A percentile compares a stretch with the other conserved stretches of the same genome.
phyloP scores from a whole-genome alignment of 30 jellyfish, hydroid and myxozoan species.

The Haliclystus octoradiatus region DNA sequence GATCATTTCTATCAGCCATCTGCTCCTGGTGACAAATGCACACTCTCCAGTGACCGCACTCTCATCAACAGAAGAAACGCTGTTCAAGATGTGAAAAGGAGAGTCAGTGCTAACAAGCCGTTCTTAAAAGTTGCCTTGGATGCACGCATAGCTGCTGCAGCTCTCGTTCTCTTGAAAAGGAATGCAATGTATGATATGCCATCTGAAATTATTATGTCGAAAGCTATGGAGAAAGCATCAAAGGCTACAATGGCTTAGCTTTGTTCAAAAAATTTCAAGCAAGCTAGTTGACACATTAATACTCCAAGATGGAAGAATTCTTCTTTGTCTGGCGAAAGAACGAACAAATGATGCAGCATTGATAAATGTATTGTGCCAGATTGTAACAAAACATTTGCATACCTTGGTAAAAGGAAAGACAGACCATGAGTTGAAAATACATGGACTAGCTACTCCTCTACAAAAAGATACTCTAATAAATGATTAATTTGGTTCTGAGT shows the following conservation, averaged over 20 bases:
- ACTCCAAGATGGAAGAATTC: constrained; percentile 2
- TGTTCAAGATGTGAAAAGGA: constrained; percentile 20
- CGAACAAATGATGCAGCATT: background rate
- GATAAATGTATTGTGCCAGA: constrained; percentile 5
- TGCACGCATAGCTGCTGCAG: constrained; percentile 32
- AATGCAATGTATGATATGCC: constrained; percentile 8
- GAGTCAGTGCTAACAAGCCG: constrained; percentile 20
- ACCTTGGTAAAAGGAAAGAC: constrained; percentile 8
- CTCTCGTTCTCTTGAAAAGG: constrained; percentile 1
- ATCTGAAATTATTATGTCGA: background rate
- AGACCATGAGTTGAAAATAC: background rate
- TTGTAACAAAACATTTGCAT: constrained; percentile 1
- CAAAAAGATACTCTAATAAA: constrained; percentile 8
- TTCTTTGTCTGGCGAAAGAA: too few relatives aligned
- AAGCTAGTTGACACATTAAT: background rate
- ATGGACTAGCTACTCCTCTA: background rate
- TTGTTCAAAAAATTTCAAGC: too few relatives aligned
- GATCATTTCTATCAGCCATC: constrained; percentile 11
- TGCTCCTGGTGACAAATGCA: constrained; percentile 20
- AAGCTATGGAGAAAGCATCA: background rate
- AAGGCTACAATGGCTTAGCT: background rate
- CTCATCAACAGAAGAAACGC: constrained; percentile 24
- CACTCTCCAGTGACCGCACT: constrained; percentile 14
- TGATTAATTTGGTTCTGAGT: too few relatives aligned
- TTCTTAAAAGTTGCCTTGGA: constrained; percentile 22